These are phyloP conservation scores for Rhinatrema bivittatum DNA, from an alignment of 2,797 vertebrate genomes.

Conservation along the genomic window DNA sequence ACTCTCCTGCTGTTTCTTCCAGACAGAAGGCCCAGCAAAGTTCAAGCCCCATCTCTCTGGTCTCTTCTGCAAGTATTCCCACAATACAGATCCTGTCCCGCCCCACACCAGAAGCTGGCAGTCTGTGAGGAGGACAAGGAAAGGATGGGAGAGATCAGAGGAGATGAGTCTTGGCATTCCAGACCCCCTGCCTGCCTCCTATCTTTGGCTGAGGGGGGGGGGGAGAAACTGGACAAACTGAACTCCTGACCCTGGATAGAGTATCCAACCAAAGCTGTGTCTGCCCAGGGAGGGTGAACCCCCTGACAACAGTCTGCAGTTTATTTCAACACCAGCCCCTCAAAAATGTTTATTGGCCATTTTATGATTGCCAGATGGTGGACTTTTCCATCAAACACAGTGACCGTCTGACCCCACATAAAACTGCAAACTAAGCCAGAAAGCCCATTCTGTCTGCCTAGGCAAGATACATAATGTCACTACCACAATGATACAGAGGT, in stretches of 20 bases:
- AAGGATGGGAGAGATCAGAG: constrained; percentile 9
- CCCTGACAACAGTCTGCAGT: constrained; percentile 44
- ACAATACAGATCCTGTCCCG: not conserved
- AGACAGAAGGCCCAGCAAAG: not conserved
- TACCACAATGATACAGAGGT: too few relatives aligned
- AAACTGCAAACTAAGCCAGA: constrained; percentile 52
- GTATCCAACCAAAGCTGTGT: constrained; percentile 34
- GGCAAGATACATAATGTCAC: too few relatives aligned
- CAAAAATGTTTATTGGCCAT: constrained; percentile 56
- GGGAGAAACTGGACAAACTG: constrained; percentile 33
- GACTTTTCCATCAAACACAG: constrained; percentile 47
- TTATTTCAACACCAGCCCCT: constrained; percentile 33
- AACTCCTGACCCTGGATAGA: constrained; percentile 62
- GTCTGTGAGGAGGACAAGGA: not conserved
- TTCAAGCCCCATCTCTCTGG: not conserved
- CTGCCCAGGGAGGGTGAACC: constrained; percentile 31
- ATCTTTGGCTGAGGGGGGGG: constrained; percentile 25
- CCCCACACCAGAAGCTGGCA: not conserved
- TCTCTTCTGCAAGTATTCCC: not conserved
- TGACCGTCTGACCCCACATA: constrained; percentile 77
- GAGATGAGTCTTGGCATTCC: constrained; percentile 33
- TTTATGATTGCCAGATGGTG: constrained; percentile 87
- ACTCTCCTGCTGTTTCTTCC: too few relatives aligned
- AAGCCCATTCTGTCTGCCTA: constrained; percentile 24
- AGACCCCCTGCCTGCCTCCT: constrained; percentile 25